Base-by-base conservation (phyloP, 2,113 vertebrate species). In the Prunella fulvescens region DNA sequence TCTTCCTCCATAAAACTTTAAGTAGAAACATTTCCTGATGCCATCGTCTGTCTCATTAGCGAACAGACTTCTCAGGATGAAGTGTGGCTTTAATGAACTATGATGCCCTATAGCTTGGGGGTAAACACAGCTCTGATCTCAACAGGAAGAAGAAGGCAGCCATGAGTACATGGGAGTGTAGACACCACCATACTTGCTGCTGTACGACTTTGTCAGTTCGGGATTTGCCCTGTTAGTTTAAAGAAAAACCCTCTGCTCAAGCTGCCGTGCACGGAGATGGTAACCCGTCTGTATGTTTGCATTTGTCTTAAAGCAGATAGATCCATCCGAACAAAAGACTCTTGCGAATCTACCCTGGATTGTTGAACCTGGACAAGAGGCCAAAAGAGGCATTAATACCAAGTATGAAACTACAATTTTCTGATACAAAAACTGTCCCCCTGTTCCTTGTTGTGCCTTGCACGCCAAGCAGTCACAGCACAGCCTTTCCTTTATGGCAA, bases 341-440 rank as follows among this genome's bases (percentile, higher is more conserved):
- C 98, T 99, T 81, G 98, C 99, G 96, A 99, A 99, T 96, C 98
- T 99, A 96, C 99, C 99, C 25, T 99, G 99, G 99, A 99, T 99
- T 97, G 99, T 99, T 98, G 99, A 99, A 98, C 99, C 99, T 54
- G 99, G 99, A 98, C 99, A 99, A 97, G 99, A 99, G 98, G 98
- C 99, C 96, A 99, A 99, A 98, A 98, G 99, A 99, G 99, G 99
- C 98, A 99, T 99, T 98, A 99, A 99, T 99, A 99, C 99, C 99
- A 99, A 99, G 99, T 99, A 99, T 98, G 99, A 99, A 98, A 99
- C 99, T 98, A 99, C 99, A 97, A 99, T 99, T 99, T 99, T 99
- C 99, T 99, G 99, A 99, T 99, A 98, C 98, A 97, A 96, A 96
- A 98, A 97, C 98, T 98, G 98, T 98, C 97, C 97, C 96, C 97